Evolutionary conservation across 2,113 vertebrate genomes (phyloP).

Genomic region (Machaerirhynchus nigripectus): DNA sequence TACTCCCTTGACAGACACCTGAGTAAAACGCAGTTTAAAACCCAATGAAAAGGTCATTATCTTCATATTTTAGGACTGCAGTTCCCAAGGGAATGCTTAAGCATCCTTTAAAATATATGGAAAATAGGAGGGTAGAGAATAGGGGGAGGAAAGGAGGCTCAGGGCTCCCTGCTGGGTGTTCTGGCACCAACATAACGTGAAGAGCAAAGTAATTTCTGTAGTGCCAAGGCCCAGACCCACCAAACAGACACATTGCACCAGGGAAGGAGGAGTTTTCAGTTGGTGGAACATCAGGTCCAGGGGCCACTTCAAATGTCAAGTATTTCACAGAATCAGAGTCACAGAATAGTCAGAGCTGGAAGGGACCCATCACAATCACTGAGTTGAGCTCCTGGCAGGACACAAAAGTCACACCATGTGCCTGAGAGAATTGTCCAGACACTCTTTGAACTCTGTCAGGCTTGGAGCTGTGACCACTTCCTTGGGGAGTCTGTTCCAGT

Average conservation of each 20-base stretch:
- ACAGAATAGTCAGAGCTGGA: not conserved
- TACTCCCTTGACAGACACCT: not conserved
- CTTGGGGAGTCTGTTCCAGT: not conserved
- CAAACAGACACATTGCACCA: not conserved
- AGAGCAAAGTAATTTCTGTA: not conserved
- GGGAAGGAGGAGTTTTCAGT: not conserved
- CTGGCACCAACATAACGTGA: fast-evolving
- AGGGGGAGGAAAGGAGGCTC: not conserved
- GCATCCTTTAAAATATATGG: not conserved
- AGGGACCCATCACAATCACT: not conserved
- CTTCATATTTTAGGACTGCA: not conserved
- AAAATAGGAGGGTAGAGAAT: not conserved
- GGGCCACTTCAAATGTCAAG: not conserved
- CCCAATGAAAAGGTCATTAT: not conserved
- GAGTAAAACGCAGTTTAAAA: constrained; percentile 18
- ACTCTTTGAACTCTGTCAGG: not conserved
- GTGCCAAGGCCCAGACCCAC: not conserved
- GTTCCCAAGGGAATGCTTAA: not conserved
- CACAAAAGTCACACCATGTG: not conserved
- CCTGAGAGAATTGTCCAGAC: not conserved
- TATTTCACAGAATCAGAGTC: not conserved
- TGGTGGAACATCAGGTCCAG: not conserved
- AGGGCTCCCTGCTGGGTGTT: not conserved
- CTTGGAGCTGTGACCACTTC: not conserved
- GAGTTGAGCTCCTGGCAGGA: not conserved